Evolutionary conservation across 2,113 vertebrate genomes (phyloP).

Genomic region (Corynorhinus townsendii): DNA sequence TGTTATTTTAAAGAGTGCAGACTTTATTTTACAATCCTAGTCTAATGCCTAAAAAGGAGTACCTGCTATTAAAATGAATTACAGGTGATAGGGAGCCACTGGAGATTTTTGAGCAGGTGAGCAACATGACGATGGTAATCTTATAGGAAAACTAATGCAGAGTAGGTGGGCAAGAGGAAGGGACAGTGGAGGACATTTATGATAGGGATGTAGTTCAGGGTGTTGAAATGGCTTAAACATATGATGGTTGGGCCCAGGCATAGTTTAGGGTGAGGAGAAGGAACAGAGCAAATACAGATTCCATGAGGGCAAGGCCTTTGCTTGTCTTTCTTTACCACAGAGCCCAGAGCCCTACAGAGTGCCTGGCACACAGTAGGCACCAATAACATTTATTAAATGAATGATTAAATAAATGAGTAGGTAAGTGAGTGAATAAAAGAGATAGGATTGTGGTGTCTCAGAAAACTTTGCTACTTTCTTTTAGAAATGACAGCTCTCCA

Average conservation of each 20-base stretch:
- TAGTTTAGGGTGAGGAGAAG: background rate
- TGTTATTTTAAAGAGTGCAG: background rate
- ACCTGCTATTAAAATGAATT: background rate
- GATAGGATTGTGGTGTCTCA: background rate
- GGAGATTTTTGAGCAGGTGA: background rate
- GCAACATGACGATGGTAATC: background rate
- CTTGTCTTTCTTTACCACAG: background rate
- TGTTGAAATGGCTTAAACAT: background rate
- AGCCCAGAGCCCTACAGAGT: background rate
- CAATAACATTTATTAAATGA: background rate
- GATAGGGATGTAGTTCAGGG: background rate
- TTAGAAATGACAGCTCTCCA: background rate
- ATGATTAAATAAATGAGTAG: background rate
- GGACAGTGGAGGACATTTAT: background rate
- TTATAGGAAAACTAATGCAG: background rate
- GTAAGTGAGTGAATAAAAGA: background rate
- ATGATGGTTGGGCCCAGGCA: background rate
- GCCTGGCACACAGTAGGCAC: background rate
- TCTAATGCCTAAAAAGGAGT: background rate
- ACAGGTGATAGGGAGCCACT: background rate
- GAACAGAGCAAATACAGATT: background rate
- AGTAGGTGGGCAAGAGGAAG: background rate
- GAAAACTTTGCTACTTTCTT: conserved; percentile 13
- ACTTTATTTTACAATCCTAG: background rate
- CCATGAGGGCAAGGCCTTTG: background rate